These are phyloP conservation scores for Scomber japonicus DNA, from an alignment of 2,113 vertebrate genomes.

Conservation along the genomic window DNA sequence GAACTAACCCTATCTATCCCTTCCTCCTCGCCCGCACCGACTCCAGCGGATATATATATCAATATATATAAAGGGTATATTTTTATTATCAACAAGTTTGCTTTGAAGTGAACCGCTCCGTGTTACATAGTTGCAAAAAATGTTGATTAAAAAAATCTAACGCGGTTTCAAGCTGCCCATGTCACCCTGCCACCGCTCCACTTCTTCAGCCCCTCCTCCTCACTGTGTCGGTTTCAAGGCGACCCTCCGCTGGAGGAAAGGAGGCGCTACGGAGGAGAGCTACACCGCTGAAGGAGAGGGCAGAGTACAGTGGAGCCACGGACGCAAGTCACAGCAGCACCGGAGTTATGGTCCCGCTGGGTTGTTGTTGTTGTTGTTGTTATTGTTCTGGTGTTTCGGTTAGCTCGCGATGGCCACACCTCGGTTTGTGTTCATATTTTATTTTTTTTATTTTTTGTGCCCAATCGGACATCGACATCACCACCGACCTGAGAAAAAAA, in stretches of 20 bases:
- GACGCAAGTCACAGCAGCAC: not conserved
- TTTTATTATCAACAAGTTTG: slow-evolving; percentile 32
- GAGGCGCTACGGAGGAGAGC: not conserved
- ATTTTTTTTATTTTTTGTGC: not conserved
- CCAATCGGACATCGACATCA: not conserved
- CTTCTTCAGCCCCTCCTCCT: slow-evolving; percentile 37
- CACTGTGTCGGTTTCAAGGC: slow-evolving; percentile 81
- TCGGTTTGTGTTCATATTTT: not conserved
- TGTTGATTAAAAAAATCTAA: slow-evolving; percentile 74
- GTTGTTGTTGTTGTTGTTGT: not conserved
- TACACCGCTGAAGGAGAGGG: slow-evolving; percentile 8
- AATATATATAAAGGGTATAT: not conserved
- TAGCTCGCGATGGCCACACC: not conserved
- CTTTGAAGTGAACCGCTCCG: slow-evolving; percentile 45
- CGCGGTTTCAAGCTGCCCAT: slow-evolving; percentile 83
- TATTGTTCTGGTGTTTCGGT: not conserved
- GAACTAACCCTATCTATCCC: slow-evolving; percentile 8
- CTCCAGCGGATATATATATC: not conserved
- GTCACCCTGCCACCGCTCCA: not conserved
- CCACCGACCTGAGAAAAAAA: not conserved
- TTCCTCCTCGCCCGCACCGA: not conserved
- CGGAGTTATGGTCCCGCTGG: not conserved
- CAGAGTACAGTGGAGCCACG: not conserved
- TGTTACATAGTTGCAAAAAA: slow-evolving; percentile 69
- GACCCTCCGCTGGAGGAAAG: slow-evolving; percentile 26